Evolutionary conservation across 2,113 vertebrate genomes (phyloP).

Genomic region (Elgaria multicarinata): DNA sequence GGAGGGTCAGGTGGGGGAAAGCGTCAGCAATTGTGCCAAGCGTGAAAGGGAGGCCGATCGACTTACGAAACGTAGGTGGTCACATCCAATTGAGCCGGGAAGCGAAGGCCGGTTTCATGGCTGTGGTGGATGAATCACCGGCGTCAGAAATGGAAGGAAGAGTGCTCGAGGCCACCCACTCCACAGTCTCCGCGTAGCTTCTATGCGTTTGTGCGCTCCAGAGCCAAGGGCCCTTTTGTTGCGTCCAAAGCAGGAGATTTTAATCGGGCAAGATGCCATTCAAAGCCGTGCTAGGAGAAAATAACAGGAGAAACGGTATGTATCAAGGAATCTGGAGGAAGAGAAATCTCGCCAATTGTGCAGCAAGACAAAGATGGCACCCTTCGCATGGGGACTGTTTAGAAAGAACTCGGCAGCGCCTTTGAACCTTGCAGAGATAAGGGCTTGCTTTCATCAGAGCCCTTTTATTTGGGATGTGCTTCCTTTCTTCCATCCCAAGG

Average conservation of each 20-base stretch:
- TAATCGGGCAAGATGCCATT: neutral
- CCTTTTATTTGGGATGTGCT: neutral
- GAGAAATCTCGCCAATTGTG: neutral
- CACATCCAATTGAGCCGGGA: neutral
- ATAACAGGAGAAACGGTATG: neutral
- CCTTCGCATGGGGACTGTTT: neutral
- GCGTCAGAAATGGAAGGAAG: fast-evolving
- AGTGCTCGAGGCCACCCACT: neutral
- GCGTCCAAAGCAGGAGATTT: neutral
- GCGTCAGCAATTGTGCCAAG: neutral
- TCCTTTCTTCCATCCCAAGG: neutral
- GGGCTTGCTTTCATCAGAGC: neutral
- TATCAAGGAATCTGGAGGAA: neutral
- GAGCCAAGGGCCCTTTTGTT: neutral
- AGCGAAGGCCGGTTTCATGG: neutral
- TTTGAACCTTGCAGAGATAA: neutral
- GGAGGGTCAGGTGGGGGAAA: neutral
- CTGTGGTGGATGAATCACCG: neutral
- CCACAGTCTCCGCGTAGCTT: neutral
- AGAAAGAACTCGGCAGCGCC: neutral
- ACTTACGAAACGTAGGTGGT: neutral
- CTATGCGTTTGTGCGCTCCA: neutral
- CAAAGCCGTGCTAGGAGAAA: neutral
- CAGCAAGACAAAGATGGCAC: neutral
- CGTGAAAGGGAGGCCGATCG: neutral